phyloP scores from a whole-genome alignment of 1,140 invertebrate species.

The Grapholita molesta region DNA sequence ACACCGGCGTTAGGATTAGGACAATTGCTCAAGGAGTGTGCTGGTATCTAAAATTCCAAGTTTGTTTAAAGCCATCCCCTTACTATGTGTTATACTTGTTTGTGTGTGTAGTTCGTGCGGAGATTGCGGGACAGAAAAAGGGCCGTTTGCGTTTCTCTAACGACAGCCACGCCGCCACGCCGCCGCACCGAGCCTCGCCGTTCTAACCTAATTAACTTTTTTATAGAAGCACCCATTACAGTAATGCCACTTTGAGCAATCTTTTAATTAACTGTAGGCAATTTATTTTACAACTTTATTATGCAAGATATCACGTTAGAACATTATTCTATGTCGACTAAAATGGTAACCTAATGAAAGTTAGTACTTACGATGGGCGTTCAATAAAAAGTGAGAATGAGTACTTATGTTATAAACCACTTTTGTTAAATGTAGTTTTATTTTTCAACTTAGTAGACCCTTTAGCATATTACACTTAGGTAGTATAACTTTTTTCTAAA shows the following conservation, averaged over 20 bases:
- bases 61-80: not conserved
- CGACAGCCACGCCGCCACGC: not conserved
- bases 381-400: too few species aligned
- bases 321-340: not conserved
- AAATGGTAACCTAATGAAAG: not conserved
- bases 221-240: slow-evolving; percentile 12
- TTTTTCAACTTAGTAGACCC: too few species aligned
- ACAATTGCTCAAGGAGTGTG: not conserved
- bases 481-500: too few species aligned
- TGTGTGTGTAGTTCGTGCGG: not conserved
- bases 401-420: too few species aligned
- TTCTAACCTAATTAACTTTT: slow-evolving; percentile 26
- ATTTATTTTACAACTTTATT: slow-evolving; percentile 14
- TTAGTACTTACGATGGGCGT: too few species aligned
- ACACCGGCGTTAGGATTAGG: not conserved
- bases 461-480: too few species aligned
- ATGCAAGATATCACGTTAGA: slow-evolving; percentile 5
- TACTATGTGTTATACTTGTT: not conserved
- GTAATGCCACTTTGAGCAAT: slow-evolving; percentile 16
- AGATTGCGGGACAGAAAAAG: slow-evolving; percentile 22
- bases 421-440: too few species aligned
- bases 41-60: not conserved
- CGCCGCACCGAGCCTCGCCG: slow-evolving; percentile 4
- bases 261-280: slow-evolving; percentile 20
- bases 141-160: slow-evolving; percentile 9